Percentiles rank a stretch among this genome's conserved stretches.
phyloP scores from a whole-genome alignment of 2,888 invertebrate genomes.

The Merodon equestris region DNA sequence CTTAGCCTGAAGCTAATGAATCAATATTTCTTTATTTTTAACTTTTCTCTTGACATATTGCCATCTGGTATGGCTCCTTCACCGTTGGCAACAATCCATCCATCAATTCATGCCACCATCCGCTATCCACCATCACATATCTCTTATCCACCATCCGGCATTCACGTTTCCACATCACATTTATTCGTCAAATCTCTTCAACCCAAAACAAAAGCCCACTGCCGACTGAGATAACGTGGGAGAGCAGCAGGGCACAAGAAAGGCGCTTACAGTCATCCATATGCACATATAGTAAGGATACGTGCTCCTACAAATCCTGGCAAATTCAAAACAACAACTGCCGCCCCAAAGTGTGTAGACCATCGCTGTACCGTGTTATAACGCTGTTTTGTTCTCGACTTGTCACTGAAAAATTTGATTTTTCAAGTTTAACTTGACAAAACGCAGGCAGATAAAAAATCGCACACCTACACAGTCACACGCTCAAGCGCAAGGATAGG shows the following conservation, averaged over 20 bases:
- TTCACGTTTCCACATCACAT: conserved; percentile 10
- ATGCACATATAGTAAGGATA: too few relatives aligned
- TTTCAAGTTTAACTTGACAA: conserved; percentile 41
- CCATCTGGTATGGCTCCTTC: too few relatives aligned
- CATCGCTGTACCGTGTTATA: too few relatives aligned
- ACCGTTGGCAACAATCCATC: too few relatives aligned
- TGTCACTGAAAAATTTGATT: conserved; percentile 56
- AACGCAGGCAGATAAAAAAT: neutral
- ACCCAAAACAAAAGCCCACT: conserved; percentile 3
- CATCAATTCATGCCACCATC: neutral
- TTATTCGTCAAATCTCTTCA: conserved; percentile 25
- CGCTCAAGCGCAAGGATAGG: too few relatives aligned
- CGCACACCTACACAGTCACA: too few relatives aligned
- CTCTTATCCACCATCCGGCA: conserved; percentile 22
- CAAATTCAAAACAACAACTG: too few relatives aligned
- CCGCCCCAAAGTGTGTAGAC: too few relatives aligned
- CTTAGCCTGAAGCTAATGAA: too few relatives aligned
- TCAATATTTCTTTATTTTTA: too few relatives aligned
- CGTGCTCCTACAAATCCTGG: too few relatives aligned
- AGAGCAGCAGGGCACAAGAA: conserved; percentile 26
- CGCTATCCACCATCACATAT: neutral
- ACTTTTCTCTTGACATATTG: too few relatives aligned
- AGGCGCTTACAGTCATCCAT: conserved; percentile 18
- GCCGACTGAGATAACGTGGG: neutral
- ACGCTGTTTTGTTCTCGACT: conserved; percentile 34